Evolutionary conservation across 2,888 invertebrate genomes (phyloP), one percentile per base, ranked within the genome.

Genomic region (Zelleria hepariella): DNA sequence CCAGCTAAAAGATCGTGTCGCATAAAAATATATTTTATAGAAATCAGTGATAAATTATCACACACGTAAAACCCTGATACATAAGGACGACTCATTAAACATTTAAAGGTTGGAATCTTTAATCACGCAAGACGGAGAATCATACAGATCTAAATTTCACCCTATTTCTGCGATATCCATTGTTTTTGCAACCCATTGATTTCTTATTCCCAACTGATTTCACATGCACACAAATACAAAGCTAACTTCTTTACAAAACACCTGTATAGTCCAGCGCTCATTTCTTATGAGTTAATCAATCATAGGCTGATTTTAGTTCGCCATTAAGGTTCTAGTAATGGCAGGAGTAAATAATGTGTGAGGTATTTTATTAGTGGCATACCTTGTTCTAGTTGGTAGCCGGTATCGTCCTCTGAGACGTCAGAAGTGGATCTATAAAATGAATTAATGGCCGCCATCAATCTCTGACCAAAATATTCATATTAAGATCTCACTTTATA

Each of bases 291-390:
- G 32, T 21, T 56, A 32, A 57, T 57, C 47, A 24, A 24, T 57
- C 57, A 57, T 57, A 8, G 48, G 47, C 20, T 57, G 48, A 48
- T 57, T 47, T 48, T 57, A 57, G 47, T 47, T 10, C 48, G 10
- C 23, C 18, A 48, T 48, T 18, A 7, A 6, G 10, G 32, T 15
- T 42, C 32, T 42, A 15, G 57, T 57, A 57, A 57, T 57, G 47
- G 18, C 48, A 8, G 24, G 47, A 47, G 56, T 48, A 57, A 57
- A 57, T 57, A 48, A 57, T n/a, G 57, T 48, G 47, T 57, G 24
- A 47, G 57, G 47, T 57, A 47, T 47, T 57, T 57, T 57, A 57
- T 57, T 48, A 47, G n/a, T 24, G 48, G 47, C 48, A 32, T 48
- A 32, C 55, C 57, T 27, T 20, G 7, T 42, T 42, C 32, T 42